phyloP scores from a whole-genome alignment of 2,113 vertebrate genomes.

The Sceloporus undulatus region DNA sequence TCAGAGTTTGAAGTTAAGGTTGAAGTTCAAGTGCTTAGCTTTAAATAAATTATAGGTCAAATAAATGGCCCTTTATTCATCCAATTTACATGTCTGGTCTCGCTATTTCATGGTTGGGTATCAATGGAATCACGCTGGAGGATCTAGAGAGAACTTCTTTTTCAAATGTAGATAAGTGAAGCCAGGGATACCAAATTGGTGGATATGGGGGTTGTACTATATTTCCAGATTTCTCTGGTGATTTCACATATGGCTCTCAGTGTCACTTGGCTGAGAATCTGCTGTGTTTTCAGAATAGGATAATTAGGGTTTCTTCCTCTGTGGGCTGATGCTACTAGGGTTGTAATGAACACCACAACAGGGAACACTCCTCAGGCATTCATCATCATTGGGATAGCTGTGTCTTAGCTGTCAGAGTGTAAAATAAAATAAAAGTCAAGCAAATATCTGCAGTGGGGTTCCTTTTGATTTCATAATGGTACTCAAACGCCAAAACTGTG shows the following conservation, averaged over 20 bases:
- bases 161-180: too few relatives aligned
- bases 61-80: too few relatives aligned
- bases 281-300: neutral
- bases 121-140: too few relatives aligned
- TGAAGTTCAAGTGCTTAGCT: too few relatives aligned
- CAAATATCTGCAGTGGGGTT: neutral
- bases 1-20: too few relatives aligned
- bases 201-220: neutral
- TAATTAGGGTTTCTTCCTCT: neutral
- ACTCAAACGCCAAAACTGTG: constrained; percentile 10
- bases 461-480: constrained; percentile 24
- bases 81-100: too few relatives aligned
- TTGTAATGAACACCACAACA: neutral
- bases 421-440: constrained; percentile 9
- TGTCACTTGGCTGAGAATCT: neutral
- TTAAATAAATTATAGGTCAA: too few relatives aligned
- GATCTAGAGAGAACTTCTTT: too few relatives aligned
- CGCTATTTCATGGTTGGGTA: too few relatives aligned
- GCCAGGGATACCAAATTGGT: too few relatives aligned
- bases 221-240: neutral
- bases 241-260: neutral
- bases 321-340: neutral
- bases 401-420: neutral
- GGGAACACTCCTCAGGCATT: neutral
- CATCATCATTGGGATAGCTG: neutral